These are phyloP conservation scores for Cinclus cinclus DNA, from an alignment of 2,113 vertebrate species.

Conservation along the genomic window DNA sequence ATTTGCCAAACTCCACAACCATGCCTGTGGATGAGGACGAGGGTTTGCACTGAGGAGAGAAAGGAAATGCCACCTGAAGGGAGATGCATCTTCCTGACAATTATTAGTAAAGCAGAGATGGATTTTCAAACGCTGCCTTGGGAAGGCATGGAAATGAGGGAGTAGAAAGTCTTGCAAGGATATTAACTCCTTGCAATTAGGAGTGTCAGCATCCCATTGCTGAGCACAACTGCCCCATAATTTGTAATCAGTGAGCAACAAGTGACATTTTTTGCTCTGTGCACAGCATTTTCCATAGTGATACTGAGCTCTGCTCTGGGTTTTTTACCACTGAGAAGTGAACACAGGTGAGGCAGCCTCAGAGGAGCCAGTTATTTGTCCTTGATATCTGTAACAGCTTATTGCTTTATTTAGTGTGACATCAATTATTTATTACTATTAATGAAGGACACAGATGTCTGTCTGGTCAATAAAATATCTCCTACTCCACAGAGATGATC, in stretches of 20 bases:
- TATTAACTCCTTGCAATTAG: not conserved
- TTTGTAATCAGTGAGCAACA: not conserved
- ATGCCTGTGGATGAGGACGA: rapidly evolving
- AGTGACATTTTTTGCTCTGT: not conserved
- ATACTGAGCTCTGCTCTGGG: not conserved
- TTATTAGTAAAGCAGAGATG: not conserved
- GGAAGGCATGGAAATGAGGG: not conserved
- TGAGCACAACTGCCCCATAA: not conserved
- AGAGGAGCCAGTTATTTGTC: constrained; percentile 41
- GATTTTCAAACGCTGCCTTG: not conserved
- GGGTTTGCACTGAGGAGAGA: not conserved
- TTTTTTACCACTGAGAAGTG: constrained; percentile 4
- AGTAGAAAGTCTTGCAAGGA: not conserved
- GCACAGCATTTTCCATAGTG: not conserved
- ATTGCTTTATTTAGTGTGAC: constrained; percentile 52
- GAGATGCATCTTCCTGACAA: not conserved
- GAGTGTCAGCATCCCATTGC: not conserved
- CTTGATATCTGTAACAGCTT: constrained; percentile 60
- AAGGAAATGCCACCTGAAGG: not conserved
- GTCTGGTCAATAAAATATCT: constrained; percentile 66
- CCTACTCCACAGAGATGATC: constrained; percentile 57
- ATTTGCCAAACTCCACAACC: not conserved
- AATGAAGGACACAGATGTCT: constrained; percentile 69
- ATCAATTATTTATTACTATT: constrained; percentile 69
- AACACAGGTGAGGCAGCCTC: constrained; percentile 43